A percentile compares a stretch with the other conserved stretches of the same genome.
Conservation (phyloP, 64 coral and sea anemone genomes). For the Actinia tenebrosa region DNA sequence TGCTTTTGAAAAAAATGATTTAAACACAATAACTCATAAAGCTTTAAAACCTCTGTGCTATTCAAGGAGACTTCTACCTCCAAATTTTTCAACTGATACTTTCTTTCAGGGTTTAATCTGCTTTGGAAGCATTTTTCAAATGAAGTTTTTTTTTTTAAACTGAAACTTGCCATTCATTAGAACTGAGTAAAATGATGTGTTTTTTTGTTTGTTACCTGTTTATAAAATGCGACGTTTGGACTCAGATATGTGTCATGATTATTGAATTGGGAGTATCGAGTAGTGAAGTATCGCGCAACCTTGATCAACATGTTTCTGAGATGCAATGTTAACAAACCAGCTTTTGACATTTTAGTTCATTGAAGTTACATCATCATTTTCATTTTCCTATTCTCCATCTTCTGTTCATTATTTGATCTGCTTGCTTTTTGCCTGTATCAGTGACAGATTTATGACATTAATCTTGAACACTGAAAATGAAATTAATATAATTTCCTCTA, state of each 20-base stretch:
- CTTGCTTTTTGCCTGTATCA: background rate
- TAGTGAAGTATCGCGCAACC: too few species aligned
- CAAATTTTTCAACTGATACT: too few species aligned
- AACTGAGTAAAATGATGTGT: background rate
- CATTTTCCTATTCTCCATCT: background rate
- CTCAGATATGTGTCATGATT: too few species aligned
- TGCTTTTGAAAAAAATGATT: too few species aligned
- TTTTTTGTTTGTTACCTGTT: background rate
- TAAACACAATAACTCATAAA: too few species aligned
- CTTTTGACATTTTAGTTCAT: background rate
- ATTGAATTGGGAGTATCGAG: too few species aligned
- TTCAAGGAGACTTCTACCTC: background rate
- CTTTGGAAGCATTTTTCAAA: background rate
- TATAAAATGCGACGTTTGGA: background rate
- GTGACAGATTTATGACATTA: background rate
- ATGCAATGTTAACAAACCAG: too few species aligned
- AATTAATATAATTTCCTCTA: background rate
- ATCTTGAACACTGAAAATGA: background rate
- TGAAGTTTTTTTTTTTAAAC: background rate
- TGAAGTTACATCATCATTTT: background rate
- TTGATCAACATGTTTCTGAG: too few species aligned
- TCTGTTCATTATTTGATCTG: background rate
- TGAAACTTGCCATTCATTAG: background rate
- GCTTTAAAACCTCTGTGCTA: background rate
- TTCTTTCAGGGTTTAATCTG: background rate